Evolutionary conservation across 2,113 vertebrate species (phyloP).

Genomic region (Hippocampus mohnikei): DNA sequence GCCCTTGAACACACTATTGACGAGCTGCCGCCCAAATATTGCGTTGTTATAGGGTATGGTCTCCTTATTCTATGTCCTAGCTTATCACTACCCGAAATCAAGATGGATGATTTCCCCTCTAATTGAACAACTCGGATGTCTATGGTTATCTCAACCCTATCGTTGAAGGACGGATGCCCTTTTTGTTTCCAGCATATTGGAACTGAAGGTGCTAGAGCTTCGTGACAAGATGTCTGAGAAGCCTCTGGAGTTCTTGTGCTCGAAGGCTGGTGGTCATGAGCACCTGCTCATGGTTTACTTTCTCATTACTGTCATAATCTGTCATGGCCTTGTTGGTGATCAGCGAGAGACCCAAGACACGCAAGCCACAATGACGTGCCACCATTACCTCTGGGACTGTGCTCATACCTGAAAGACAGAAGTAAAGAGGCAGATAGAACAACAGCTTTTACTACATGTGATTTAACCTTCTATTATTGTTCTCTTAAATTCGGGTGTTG

Average conservation of each 20-base stretch:
- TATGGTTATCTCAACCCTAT: neutral
- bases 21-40: too few species aligned
- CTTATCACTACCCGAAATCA: too few species aligned
- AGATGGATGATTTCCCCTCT: neutral
- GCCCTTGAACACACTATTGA: too few species aligned
- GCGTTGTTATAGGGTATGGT: too few species aligned
- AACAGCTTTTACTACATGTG: neutral
- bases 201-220: slow-evolving; percentile 38
- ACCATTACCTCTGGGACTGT: slow-evolving; percentile 76
- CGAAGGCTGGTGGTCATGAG: slow-evolving; percentile 53
- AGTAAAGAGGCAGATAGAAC: neutral
- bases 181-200: neutral
- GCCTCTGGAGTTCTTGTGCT: slow-evolving; percentile 56
- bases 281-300: slow-evolving; percentile 67
- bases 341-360: slow-evolving; percentile 75
- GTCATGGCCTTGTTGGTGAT: slow-evolving; percentile 74
- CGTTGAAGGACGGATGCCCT: neutral
- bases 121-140: neutral
- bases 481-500: neutral
- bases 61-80: neutral
- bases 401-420: slow-evolving; percentile 72
- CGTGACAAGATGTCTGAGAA: slow-evolving; percentile 58
- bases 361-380: slow-evolving; percentile 75
- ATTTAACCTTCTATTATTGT: neutral
- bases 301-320: slow-evolving; percentile 63